These are phyloP conservation scores for Sparidentex hasta DNA, from an alignment of 2,797 vertebrate genomes.

Conservation along the genomic window DNA sequence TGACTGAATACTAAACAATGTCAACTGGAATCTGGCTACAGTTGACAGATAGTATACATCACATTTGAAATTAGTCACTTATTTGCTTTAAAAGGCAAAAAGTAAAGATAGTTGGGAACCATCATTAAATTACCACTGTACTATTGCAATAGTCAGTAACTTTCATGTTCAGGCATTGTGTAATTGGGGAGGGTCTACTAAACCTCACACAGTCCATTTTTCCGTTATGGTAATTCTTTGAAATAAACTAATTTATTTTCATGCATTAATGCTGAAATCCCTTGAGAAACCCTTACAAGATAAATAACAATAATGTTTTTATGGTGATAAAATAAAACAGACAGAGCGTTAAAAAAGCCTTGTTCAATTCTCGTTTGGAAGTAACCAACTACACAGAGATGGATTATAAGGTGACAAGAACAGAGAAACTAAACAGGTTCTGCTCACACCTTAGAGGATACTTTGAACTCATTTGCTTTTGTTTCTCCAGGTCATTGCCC, in stretches of 20 bases:
- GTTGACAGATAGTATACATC: too few relatives aligned
- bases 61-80: not conserved
- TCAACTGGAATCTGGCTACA: not conserved
- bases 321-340: not conserved
- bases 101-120: not conserved
- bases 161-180: not conserved
- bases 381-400: not conserved
- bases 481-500: slow-evolving; percentile 36
- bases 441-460: slow-evolving; percentile 18
- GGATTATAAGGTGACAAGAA: not conserved
- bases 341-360: not conserved
- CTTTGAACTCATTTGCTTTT: slow-evolving; percentile 37
- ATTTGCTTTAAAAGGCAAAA: not conserved
- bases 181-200: not conserved
- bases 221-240: not conserved
- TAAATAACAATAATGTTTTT: not conserved
- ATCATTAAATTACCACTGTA: not conserved
- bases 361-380: not conserved
- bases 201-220: not conserved
- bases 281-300: not conserved
- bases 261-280: not conserved
- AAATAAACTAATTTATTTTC: not conserved
- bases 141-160: not conserved
- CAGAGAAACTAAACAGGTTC: not conserved
- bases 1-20: not conserved